Conservation (phyloP, 92 coral and sea anemone species). For the Palythoa heliodiscus region DNA sequence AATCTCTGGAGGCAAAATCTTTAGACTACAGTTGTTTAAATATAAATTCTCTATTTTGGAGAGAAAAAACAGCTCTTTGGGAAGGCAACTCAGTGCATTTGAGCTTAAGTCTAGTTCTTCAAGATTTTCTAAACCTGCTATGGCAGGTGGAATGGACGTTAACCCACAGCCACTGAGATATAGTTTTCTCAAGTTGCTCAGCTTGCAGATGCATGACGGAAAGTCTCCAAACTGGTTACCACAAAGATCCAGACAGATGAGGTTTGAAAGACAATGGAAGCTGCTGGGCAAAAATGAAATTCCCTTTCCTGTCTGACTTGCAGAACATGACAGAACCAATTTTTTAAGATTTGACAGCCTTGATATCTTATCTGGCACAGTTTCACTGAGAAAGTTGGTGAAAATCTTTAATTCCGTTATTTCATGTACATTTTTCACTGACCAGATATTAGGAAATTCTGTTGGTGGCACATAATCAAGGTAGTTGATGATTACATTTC, state of each 20-base stretch:
- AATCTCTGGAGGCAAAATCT: slow-evolving; percentile 66
- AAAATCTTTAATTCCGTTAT: slow-evolving; percentile 76
- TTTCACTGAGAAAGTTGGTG: slow-evolving; percentile 59
- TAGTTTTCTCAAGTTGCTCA: slow-evolving; percentile 65
- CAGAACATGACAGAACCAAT: slow-evolving; percentile 65
- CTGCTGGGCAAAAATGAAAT: slow-evolving; percentile 60
- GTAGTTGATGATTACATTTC: slow-evolving; percentile 66
- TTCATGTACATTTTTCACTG: slow-evolving; percentile 59
- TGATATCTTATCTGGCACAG: slow-evolving; percentile 65
- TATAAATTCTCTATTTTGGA: slow-evolving; percentile 69
- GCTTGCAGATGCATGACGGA: slow-evolving; percentile 70
- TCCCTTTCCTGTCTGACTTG: slow-evolving; percentile 52
- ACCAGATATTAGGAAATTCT: slow-evolving; percentile 62
- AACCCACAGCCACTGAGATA: slow-evolving; percentile 75
- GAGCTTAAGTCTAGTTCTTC: slow-evolving; percentile 76
- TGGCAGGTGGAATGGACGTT: slow-evolving; percentile 64
- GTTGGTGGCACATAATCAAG: slow-evolving; percentile 66
- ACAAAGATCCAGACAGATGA: slow-evolving; percentile 67
- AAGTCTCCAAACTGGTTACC: slow-evolving; percentile 71
- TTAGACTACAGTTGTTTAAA: slow-evolving; percentile 65
- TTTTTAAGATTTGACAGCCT: slow-evolving; percentile 54
- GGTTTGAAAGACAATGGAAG: slow-evolving; percentile 52
- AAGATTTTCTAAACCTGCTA: slow-evolving; percentile 55
- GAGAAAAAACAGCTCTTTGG: slow-evolving; percentile 65
- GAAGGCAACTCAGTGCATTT: slow-evolving; percentile 61